Percentiles rank a stretch among this genome's conserved stretches.
These are phyloP conservation scores for Drosophila diplacantha DNA, from an alignment of 2,888 invertebrate genomes.

Conservation along the genomic window DNA sequence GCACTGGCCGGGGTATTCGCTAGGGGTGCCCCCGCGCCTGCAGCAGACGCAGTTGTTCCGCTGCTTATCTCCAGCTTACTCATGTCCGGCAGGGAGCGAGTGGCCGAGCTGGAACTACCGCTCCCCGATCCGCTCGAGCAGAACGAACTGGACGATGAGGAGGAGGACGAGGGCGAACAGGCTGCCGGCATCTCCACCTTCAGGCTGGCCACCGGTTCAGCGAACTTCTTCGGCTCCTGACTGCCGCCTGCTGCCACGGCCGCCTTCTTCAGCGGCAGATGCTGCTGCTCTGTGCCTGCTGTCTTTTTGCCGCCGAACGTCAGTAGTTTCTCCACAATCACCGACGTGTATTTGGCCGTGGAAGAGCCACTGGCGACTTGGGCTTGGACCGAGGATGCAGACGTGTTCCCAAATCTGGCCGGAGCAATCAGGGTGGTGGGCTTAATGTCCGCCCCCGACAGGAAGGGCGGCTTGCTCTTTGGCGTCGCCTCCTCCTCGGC, in stretches of 20 bases:
- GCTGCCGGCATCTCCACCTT: slow-evolving; percentile 68
- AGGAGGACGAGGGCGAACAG: slow-evolving; percentile 67
- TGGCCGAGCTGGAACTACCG: slow-evolving; percentile 62
- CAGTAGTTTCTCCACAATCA: slow-evolving; percentile 70
- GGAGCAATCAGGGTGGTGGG: slow-evolving; percentile 54
- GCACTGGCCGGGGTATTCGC: background rate
- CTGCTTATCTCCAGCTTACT: slow-evolving; percentile 74
- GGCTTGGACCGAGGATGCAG: background rate
- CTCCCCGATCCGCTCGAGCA: slow-evolving; percentile 48
- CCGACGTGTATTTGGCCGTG: slow-evolving; percentile 63
- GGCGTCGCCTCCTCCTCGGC: slow-evolving; percentile 32
- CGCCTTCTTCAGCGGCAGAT: slow-evolving; percentile 14
- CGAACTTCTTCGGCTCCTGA: slow-evolving; percentile 52
- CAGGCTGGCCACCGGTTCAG: slow-evolving; percentile 61
- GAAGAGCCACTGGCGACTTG: slow-evolving; percentile 8
- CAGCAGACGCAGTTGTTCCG: slow-evolving; percentile 32
- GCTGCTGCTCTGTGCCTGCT: slow-evolving; percentile 4
- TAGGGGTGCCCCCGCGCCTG: slow-evolving; percentile 9
- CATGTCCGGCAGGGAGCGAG: slow-evolving; percentile 73
- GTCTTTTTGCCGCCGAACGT: slow-evolving; percentile 44
- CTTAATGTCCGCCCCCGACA: slow-evolving; percentile 49
- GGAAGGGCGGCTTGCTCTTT: slow-evolving; percentile 36
- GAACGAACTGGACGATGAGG: slow-evolving; percentile 71
- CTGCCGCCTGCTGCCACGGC: slow-evolving; percentile 24
- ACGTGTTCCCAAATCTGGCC: slow-evolving; percentile 47